Percentiles rank a stretch among this genome's conserved stretches.
Evolutionary conservation across 1,140 invertebrate species (phyloP).

Genomic region (Belonocnema kinseyi): DNA sequence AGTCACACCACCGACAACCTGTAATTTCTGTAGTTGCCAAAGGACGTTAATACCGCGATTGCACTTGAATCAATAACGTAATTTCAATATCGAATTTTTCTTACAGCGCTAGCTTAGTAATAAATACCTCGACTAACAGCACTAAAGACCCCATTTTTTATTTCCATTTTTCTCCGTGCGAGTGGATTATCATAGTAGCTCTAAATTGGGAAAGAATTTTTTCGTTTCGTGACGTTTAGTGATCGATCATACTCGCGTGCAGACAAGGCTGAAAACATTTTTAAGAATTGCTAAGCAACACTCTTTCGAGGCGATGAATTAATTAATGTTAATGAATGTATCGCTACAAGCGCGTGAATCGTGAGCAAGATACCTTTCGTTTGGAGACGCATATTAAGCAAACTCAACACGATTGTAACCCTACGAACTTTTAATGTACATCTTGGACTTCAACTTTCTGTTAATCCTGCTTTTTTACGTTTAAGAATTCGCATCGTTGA

Average conservation of each 20-base stretch:
- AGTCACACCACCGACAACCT: too few species aligned
- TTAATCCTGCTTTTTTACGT: conserved; percentile 19
- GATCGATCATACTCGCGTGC: background rate
- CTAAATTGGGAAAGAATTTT: background rate
- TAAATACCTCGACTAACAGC: too few species aligned
- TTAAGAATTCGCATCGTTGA: conserved; percentile 3
- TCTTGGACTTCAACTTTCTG: conserved; percentile 4
- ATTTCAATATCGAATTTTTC: too few species aligned
- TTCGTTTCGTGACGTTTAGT: background rate
- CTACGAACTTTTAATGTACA: conserved; percentile 18
- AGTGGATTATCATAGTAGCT: background rate
- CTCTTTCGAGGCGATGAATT: conserved; percentile 45
- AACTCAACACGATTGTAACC: conserved; percentile 27
- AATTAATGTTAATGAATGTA: conserved; percentile 59
- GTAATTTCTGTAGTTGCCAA: too few species aligned
- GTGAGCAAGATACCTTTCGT: conserved; percentile 31
- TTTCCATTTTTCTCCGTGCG: too few species aligned
- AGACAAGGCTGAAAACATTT: background rate
- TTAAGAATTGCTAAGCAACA: conserved; percentile 23
- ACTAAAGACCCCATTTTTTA: too few species aligned
- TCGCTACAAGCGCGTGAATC: conserved; percentile 51
- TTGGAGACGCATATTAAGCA: conserved; percentile 25
- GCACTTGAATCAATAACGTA: too few species aligned
- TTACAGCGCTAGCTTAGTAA: too few species aligned
- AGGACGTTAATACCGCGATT: too few species aligned